Evolutionary conservation across 2,797 vertebrate genomes (phyloP).

Genomic region (Podargus strigoides): DNA sequence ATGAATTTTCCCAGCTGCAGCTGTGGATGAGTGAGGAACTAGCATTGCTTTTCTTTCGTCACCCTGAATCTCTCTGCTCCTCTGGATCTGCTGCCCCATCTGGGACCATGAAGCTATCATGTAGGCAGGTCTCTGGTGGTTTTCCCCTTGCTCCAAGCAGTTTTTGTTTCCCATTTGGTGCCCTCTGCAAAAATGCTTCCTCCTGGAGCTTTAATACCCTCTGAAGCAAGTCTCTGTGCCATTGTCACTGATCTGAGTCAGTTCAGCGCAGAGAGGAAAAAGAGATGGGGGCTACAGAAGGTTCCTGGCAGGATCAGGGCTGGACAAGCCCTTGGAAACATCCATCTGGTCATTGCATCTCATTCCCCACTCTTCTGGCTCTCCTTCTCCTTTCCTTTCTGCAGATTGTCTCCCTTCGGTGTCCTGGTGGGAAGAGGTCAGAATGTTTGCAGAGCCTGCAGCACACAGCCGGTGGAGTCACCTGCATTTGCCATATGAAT

Average conservation of each 20-base stretch:
- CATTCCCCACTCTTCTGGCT: not conserved
- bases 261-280: not conserved
- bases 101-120: rapidly evolving
- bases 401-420: not conserved
- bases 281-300: not conserved
- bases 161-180: not conserved
- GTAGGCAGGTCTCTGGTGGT: not conserved
- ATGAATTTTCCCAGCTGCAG: not conserved
- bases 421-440: not conserved
- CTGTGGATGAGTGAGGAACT: not conserved
- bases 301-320: not conserved
- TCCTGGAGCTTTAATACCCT: not conserved
- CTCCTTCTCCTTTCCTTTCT: not conserved
- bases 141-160: not conserved
- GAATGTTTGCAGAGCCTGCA: not conserved
- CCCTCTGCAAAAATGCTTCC: not conserved
- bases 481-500: not conserved
- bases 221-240: not conserved
- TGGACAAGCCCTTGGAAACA: not conserved
- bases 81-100: not conserved
- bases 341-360: not conserved
- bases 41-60: not conserved
- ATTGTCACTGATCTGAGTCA: not conserved
- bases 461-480: not conserved
- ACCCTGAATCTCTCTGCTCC: not conserved